Base-by-base conservation (phyloP, 2,888 invertebrate genomes). In the Alcis repandata region DNA sequence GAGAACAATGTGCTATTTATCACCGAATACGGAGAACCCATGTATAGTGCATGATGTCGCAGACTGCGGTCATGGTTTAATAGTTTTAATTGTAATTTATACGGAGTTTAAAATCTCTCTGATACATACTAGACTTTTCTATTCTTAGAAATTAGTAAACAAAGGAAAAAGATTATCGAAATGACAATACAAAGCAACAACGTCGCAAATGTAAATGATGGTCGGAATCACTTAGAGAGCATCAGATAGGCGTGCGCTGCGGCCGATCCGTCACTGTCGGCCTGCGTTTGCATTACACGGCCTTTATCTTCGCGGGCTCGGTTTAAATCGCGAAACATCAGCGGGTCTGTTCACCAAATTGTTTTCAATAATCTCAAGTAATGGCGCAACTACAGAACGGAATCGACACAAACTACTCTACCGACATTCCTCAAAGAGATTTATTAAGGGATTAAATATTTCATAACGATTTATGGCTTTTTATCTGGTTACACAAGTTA, bases 261-360 rank as follows among this genome's bases (percentile, higher is more conserved):
- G 85, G 82, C 88, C 93, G 92, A 92, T 92, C 91, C 90, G 91
- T 92, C 93, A 92, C 85, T 91, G 93, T 92, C 93, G 86, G 84
- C 71, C 86, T 76, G 88, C 84, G 91, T 92, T 92, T 92, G 91
- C 92, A 91, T 93, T 92, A 88, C 91, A 87, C 86, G 82, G 88
- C 90, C 84, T 91, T 92, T 92, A 92, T 92, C 92, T 88, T 88
- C 84, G 79, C 84, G 79, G 82, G 86, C 86, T 85, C 84, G 84
- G 80, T 83, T 89, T 86, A 86, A 90, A 92, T 92, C 90, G 90
- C 90, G 86, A 87, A 71, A 90, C 91, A 91, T 91, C 90, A 86
- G 85, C 88, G 82, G 83, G 79, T 78, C 86, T 92, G 92, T 91
- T 90, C 87, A 89, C 92, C 89, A 90, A 92, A 93, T 92, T 90